Conservation (phyloP, 2,888 invertebrate species). For the Orchesellides sinensis region DNA sequence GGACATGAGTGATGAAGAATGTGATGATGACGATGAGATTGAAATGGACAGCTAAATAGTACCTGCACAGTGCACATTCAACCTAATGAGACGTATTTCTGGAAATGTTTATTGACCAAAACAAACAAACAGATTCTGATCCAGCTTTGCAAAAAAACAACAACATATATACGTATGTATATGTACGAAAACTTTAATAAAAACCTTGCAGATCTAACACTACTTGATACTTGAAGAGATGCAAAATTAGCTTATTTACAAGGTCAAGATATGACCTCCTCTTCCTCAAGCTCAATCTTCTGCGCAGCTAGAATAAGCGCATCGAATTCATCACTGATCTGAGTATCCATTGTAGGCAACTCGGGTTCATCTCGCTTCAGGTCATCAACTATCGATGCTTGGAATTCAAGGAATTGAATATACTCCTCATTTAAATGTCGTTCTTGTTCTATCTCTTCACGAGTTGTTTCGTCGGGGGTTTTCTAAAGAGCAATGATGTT, state of each 20-base stretch:
- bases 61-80: neutral
- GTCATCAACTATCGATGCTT: slow-evolving; percentile 56
- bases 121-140: too few species aligned
- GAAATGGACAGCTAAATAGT: slow-evolving; percentile 61
- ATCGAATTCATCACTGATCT: slow-evolving; percentile 68
- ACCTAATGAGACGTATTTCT: neutral
- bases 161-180: too few species aligned
- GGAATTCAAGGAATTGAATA: slow-evolving; percentile 70
- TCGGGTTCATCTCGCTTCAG: slow-evolving; percentile 70
- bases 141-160: too few species aligned
- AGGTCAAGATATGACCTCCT: too few species aligned
- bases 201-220: too few species aligned
- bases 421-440: slow-evolving; percentile 68
- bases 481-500: slow-evolving; percentile 68
- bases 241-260: too few species aligned
- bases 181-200: too few species aligned
- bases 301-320: slow-evolving; percentile 62
- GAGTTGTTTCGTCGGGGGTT: slow-evolving; percentile 61
- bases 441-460: slow-evolving; percentile 69
- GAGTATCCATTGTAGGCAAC: slow-evolving; percentile 65
- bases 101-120: slow-evolving; percentile 3
- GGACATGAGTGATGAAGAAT: slow-evolving; percentile 81
- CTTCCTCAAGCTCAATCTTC: slow-evolving; percentile 28
- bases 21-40: slow-evolving; percentile 78
- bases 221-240: too few species aligned